These are phyloP conservation scores for Chesias legatella DNA, from an alignment of 2,888 invertebrate genomes.

Conservation along the genomic window DNA sequence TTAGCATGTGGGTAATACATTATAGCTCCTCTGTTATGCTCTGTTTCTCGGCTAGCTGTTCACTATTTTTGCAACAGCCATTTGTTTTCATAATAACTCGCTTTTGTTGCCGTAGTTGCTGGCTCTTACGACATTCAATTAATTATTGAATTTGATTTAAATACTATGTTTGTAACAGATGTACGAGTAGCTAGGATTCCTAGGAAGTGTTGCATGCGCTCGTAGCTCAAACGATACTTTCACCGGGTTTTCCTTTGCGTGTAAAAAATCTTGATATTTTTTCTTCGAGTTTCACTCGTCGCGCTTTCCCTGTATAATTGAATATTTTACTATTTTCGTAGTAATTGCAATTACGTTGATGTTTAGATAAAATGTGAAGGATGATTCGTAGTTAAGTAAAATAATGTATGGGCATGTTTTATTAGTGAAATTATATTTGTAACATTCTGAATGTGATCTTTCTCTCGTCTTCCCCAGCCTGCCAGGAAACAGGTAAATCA, in stretches of 20 bases:
- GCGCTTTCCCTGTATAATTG: constrained; percentile 73
- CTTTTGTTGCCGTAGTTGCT: constrained; percentile 52
- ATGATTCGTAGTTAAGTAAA: constrained; percentile 45
- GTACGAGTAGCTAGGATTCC: constrained; percentile 12
- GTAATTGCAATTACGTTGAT: constrained; percentile 64
- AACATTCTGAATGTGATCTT: constrained; percentile 79
- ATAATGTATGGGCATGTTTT: constrained; percentile 59
- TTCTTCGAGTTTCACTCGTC: constrained; percentile 64
- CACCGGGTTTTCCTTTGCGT: constrained; percentile 70
- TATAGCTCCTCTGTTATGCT: constrained; percentile 66
- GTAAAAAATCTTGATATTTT: constrained; percentile 76
- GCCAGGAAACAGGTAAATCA: constrained; percentile 79
- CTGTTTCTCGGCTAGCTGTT: constrained; percentile 64
- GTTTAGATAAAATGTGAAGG: constrained; percentile 47
- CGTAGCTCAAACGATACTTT: constrained; percentile 45
- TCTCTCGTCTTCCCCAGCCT: constrained; percentile 80
- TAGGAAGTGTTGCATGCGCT: constrained; percentile 43
- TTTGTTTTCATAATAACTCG: constrained; percentile 62
- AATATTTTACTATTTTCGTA: constrained; percentile 65
- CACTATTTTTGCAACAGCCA: constrained; percentile 69
- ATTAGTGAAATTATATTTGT: constrained; percentile 69
- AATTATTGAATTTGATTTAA: constrained; percentile 14
- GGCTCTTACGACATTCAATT: constrained; percentile 27
- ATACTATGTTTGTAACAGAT: constrained; percentile 10
- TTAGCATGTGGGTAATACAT: constrained; percentile 77